phyloP scores from a whole-genome alignment of 2,888 invertebrate species.

The Erynnis tages region DNA sequence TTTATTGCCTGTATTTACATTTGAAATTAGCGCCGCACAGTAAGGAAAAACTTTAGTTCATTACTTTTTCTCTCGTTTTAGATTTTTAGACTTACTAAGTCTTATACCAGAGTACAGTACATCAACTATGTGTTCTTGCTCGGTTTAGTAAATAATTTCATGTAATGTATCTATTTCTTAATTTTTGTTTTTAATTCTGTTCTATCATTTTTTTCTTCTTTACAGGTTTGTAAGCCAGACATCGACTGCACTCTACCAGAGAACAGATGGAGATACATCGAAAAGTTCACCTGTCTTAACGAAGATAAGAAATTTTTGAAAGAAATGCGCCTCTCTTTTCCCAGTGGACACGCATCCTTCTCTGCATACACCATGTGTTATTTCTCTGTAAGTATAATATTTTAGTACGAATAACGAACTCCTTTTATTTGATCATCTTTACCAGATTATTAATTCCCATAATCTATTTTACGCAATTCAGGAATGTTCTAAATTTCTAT shows the following conservation, averaged over 20 bases:
- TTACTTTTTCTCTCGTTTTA: no score
- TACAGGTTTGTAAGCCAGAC: constrained; percentile 89
- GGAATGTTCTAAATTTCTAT: no score
- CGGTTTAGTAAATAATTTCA: no score
- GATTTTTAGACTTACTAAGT: no score
- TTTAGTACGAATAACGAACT: no score
- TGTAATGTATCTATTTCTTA: no score
- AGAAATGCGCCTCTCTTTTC: constrained; percentile 92
- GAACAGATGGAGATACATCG: constrained; percentile 85
- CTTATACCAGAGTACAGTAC: no score
- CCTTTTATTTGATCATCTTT: no score
- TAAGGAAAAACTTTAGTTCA: background rate
- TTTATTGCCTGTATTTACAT: constrained; percentile 24
- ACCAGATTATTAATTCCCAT: no score
- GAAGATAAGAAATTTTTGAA: constrained; percentile 81
- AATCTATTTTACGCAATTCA: no score
- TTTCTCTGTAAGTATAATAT: constrained; percentile 86
- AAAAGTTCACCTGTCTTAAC: constrained; percentile 84
- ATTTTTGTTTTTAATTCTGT: background rate
- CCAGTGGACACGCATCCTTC: constrained; percentile 95
- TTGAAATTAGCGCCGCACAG: constrained; percentile 15
- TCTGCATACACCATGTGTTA: constrained; percentile 93
- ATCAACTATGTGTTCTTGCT: no score
- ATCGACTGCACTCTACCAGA: constrained; percentile 81
- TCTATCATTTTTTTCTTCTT: no score